Conservation (phyloP, 2,113 vertebrate genomes). For the Platichthys stellatus region DNA sequence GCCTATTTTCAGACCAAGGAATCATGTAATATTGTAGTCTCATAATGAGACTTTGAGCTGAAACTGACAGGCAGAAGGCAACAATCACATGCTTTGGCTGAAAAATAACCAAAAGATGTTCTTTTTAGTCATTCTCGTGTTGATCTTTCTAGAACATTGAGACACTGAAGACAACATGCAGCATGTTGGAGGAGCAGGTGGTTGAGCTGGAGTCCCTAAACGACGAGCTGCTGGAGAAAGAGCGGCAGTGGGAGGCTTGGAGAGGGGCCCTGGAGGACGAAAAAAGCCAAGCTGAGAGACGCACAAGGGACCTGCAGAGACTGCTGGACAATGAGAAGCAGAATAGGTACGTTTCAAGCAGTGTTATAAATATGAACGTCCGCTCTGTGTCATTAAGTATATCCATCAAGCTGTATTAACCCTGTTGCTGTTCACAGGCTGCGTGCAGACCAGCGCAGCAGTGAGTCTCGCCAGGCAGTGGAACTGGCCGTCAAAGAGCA, state of each 20-base stretch:
- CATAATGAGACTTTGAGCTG: not conserved
- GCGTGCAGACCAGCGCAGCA: conserved; percentile 95
- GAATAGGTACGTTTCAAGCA: conserved; percentile 84
- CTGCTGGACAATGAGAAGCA: conserved; percentile 97
- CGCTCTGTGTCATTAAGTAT: not conserved
- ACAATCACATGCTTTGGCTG: conserved; percentile 17
- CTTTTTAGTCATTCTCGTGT: conserved; percentile 24
- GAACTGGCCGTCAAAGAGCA: conserved; percentile 97
- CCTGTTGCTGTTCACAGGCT: conserved; percentile 76
- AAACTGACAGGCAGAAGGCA: not conserved
- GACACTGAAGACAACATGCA: conserved; percentile 98
- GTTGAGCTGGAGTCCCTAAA: conserved; percentile 97
- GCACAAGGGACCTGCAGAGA: conserved; percentile 93
- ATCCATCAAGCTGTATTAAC: not conserved
- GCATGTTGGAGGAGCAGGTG: conserved; percentile 99
- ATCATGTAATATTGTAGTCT: not conserved
- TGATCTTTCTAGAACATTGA: conserved; percentile 91
- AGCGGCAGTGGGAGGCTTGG: conserved; percentile 98
- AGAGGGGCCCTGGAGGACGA: conserved; percentile 93
- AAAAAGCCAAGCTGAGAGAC: conserved; percentile 95
- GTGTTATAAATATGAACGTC: not conserved
- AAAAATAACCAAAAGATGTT: conserved; percentile 26
- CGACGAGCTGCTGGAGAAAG: conserved; percentile 96
- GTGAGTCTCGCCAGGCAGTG: conserved; percentile 96
- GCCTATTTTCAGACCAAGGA: not conserved